Evolutionary conservation across 2,888 invertebrate species (phyloP), one percentile per base, ranked within the genome.

Genomic region (Himalopsyche tibetana): DNA sequence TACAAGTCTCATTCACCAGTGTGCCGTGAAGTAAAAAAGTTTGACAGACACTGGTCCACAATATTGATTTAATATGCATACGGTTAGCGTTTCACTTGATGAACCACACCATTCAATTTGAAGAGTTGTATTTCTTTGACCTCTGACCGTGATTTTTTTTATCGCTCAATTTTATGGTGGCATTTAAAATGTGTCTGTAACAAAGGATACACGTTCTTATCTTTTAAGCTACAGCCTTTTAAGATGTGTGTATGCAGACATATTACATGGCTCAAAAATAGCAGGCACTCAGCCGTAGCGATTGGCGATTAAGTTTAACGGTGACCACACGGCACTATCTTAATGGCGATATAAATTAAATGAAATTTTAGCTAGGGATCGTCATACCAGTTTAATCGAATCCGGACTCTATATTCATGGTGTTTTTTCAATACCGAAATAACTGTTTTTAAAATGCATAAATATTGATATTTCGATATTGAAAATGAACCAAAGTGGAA

Each of bases 91-190:
- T 36, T 38, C n/a, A 38, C 74, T 15, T 74, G 12, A 38, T 5
- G 15, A 19, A 12, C n/a, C 9, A 28, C 74, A 74, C 38, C 28
- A 69, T 45, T 45, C 6, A 45, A 15, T 36, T 19, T 38, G 12
- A 12, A 19, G 74, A 74, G 74, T 51, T 51, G 51, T 51, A 36
- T 74, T 36, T 74, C 74, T 74, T 74, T 74, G 36, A 74, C 74
- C 74, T 74, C 74, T 74, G 74, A 38, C 74, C 74, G 36, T 74
- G 74, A 74, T 38, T 74, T 19, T n/a, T 63, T 74, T 74, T 74
- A 74, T 74, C 36, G 36, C 74, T 28, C 74, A 38, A 74, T 74
- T 74, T 36, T 63, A 63, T 63, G 63, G 63, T 28, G 63, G 63
- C 63, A n/a, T 63, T 74, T 36, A 74, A 74, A 74, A 74, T 8